Conservation (phyloP, 2,797 vertebrate genomes). For the Urosaurus nigricauda region DNA sequence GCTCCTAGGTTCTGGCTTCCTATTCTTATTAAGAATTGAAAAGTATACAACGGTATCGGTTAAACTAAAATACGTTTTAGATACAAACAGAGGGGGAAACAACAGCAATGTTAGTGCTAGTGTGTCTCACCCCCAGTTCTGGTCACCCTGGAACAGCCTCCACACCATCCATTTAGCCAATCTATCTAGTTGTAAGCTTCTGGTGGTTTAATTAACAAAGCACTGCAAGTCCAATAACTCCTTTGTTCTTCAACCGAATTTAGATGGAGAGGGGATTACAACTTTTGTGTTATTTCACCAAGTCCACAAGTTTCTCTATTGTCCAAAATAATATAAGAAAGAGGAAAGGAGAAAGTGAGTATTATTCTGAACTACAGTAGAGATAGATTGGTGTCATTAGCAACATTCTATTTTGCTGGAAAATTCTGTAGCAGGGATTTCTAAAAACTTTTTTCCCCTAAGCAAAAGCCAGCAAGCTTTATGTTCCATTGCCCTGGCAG, state of each 20-base stretch:
- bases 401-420: not conserved
- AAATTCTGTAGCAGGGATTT: not conserved
- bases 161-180: not conserved
- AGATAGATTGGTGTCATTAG: not conserved
- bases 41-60: conserved; percentile 46
- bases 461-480: not conserved
- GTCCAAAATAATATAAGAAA: not conserved
- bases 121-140: too few relatives aligned
- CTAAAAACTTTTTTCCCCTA: not conserved
- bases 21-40: conserved; percentile 45
- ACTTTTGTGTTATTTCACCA: not conserved
- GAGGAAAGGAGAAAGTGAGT: fast-evolving
- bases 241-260: not conserved
- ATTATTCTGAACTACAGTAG: conserved; percentile 1
- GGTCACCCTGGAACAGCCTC: not conserved
- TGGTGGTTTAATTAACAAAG: not conserved
- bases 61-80: conserved; percentile 38
- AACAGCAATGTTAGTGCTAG: not conserved
- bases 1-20: conserved; percentile 33
- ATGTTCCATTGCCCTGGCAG: too few relatives aligned
- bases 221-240: not conserved
- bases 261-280: not conserved
- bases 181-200: not conserved
- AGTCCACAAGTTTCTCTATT: not conserved
- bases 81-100: fast-evolving